Evolutionary conservation across 2,797 vertebrate genomes (phyloP), one percentile per base, ranked within the genome.

Genomic region (Jordanella pulchra): DNA sequence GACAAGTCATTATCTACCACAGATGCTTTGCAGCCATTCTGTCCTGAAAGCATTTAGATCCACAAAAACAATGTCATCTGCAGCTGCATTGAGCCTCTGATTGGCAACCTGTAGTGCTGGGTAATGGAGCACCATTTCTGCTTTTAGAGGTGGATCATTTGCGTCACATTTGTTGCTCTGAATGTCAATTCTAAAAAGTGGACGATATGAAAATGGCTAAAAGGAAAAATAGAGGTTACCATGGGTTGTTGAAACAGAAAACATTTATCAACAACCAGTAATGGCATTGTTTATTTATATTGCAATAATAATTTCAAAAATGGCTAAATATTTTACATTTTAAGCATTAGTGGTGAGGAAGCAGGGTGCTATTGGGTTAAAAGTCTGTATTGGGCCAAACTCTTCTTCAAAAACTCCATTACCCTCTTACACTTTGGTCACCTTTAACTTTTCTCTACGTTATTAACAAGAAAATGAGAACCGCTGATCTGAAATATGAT

Each of bases 401-500:
- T 54, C 45, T 64, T 72, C 48, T 63, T 30, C 55, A 56, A 66
- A 42, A 47, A 60, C 56, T 73, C 63, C 1, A 47, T 75, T 63
- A 35, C 42, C 60, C 51, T 72, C 32, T 18, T 39, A 69, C 82
- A 84, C 70, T 21, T 76, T 32, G 58, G 45, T 60, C 63, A 66
- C 65, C 60, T 73, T 70, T 80, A 71, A 69, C 73, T 72, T 73
- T 79, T 77, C 71, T 30, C 56, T 32, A 50, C 58, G 65, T 67
- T 80, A 82, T 77, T 69, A 78, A 82, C 50, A 27, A 50, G 27
- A 80, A 80, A 75, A 81, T 63, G 65, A 74, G 74, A 88, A 61
- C 25, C 75, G 2, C 27, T 86, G 89, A 89, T 84, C 82, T 89
- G 81, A 77, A 73, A 80, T 21, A 60, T 67, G 75, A 91, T 85